Evolutionary conservation across 2,113 vertebrate genomes (phyloP), one percentile per base, ranked within the genome.

Genomic region (Aspiorhynchus laticeps): DNA sequence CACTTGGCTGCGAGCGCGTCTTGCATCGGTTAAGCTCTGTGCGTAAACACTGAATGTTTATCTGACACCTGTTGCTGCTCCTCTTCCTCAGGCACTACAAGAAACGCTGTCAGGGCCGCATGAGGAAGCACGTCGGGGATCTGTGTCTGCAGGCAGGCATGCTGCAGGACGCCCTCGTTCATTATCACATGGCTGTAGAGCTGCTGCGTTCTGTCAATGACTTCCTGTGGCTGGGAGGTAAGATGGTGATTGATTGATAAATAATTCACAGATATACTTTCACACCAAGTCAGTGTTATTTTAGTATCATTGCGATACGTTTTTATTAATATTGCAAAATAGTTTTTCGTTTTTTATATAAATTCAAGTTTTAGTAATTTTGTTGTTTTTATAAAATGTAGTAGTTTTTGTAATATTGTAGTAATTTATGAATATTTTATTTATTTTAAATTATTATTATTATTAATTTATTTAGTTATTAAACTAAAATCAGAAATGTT

Each of bases 141-240:
- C 90, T 99, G 88, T 98, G 98, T 41, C 94, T 99, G 19, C 98
- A 99, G 93, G 98, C 98, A 0, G 97, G 97, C 2, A 98, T 99
- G 98, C 91, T 99, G 80, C 98, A 99, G 88, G 98, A 99, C 21
- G 96, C 98, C 38, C 86, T 99, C 92, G 97, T 99, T 26, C 98
- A 99, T 86, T 99, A 99, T 86, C 98, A 99, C 93, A 98, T 99
- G 97, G 93, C 98, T 0, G 98, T 98, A 93, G 98, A 99, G 81
- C 96, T 99, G 51, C 95, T 99, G 59, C 96, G 97, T 46, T 96
- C 96, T 0, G 97, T 99, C 61, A 99, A 99, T 28, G 98, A 99
- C 94, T 99, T 99, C 90, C 93, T 99, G 28, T 99, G 98, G 98
- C 96, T 99, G 0, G 98, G 97, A 91, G 98, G 98, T 99, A 92